Evolutionary conservation across 2,113 vertebrate species (phyloP).

Genomic region (Lagopus leucura): DNA sequence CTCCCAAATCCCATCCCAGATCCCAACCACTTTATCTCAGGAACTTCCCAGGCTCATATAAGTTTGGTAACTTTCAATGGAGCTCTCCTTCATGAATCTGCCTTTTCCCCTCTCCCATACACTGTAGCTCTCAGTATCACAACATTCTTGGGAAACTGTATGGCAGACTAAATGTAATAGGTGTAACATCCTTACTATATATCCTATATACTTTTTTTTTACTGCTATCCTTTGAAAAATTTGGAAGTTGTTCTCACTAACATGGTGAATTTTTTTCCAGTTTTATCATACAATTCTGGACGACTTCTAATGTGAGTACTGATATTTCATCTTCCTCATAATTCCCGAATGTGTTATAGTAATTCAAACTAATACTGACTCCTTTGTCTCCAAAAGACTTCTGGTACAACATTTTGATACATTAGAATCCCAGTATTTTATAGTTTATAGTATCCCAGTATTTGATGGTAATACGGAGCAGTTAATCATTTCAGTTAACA

Average conservation of each 20-base stretch:
- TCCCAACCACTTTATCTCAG: not conserved
- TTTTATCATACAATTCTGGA: not conserved
- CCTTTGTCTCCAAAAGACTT: not conserved
- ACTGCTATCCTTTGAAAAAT: not conserved
- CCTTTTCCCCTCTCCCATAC: not conserved
- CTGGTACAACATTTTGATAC: not conserved
- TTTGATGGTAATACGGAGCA: not conserved
- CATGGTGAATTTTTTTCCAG: not conserved
- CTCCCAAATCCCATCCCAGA: not conserved
- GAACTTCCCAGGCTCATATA: not conserved
- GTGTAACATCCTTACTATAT: not conserved
- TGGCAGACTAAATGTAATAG: not conserved
- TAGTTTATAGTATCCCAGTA: not conserved
- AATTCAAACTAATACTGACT: not conserved
- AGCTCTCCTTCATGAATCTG: not conserved
- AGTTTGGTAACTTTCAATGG: not conserved
- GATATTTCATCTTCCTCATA: not conserved
- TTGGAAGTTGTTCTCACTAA: not conserved
- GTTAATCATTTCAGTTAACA: not conserved
- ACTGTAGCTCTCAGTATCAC: not conserved
- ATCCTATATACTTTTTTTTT: not conserved
- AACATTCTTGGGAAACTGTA: not conserved
- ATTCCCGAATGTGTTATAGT: not conserved
- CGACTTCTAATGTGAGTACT: not conserved
- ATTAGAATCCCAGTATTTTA: not conserved